Evolutionary conservation across 2,113 vertebrate species (phyloP).

Genomic region (Macrotus californicus): DNA sequence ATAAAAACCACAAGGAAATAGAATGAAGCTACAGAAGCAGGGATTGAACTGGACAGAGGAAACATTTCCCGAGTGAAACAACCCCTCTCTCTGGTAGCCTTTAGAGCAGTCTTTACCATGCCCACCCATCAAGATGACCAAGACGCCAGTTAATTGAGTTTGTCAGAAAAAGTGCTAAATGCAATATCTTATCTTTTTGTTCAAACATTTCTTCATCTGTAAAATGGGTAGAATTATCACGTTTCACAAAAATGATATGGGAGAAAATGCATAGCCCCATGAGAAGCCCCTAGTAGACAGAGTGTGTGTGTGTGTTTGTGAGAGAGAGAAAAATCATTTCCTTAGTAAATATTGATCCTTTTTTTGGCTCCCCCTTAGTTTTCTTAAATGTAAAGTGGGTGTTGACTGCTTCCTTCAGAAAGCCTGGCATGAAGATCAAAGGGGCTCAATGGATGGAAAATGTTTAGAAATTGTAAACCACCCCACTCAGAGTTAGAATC

Average conservation of each 20-base stretch:
- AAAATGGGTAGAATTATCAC: constrained; percentile 14
- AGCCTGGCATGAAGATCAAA: not conserved
- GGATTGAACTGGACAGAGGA: not conserved
- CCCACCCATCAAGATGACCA: not conserved
- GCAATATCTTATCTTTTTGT: not conserved
- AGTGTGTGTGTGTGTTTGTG: too few species aligned
- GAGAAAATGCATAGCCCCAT: not conserved
- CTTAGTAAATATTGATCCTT: constrained; percentile 10
- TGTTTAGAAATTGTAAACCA: not conserved
- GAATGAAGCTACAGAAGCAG: not conserved
- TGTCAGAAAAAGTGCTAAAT: constrained; percentile 26
- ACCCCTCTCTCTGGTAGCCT: not conserved
- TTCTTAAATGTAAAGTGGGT: constrained; percentile 31
- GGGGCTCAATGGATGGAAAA: not conserved
- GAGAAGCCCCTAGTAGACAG: not conserved
- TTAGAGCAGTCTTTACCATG: not conserved
- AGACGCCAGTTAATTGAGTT: not conserved
- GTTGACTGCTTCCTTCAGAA: not conserved
- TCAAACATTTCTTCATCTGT: constrained; percentile 11
- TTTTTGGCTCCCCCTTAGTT: not conserved
- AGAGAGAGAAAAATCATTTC: not conserved
- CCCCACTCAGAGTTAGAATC: not conserved
- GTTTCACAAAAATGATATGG: not conserved
- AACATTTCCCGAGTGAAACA: not conserved
- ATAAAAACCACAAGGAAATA: not conserved